Evolutionary conservation across 2,888 invertebrate species (phyloP), one percentile per base, ranked within the genome.

Genomic region (Diarsia mendica): DNA sequence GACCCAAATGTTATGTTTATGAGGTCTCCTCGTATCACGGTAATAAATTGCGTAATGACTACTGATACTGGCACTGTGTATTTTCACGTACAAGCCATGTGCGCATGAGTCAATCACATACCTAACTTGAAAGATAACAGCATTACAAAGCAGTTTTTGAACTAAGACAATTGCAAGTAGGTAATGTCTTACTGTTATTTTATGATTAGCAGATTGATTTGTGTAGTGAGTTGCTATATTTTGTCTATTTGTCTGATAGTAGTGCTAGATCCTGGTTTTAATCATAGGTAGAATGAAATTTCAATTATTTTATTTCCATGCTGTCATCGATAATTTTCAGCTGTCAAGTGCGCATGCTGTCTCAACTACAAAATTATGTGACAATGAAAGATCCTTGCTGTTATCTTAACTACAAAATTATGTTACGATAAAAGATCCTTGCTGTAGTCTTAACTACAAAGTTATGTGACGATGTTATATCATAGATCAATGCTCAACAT

Each of bases 31-130:
- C 23, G 2, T 76, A 63, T 55, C 23, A 1, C 39, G 70, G 10
- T 51, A 39, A 66, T 33, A 61, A 48, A 51, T 79, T n/a, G 39
- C 39, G 28, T 15, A 66, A 72, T 28, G n/a, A 72, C n/a, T 60
- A 48, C 39, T 28, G 48, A 58, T 72, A 72, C 3, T 28, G 48
- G 51, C 66, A 72, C 3, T 67, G 11, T 58, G 44, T 79, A 58
- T 60, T 61, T 66, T 55, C 55, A 76, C 13, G 69, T 70, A 55
- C 44, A 39, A 76, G 28, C 69, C 53, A 83, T 73, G 66, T 80
- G 76, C 58, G 72, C 53, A 13, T 81, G 71, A 79, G 80, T 79
- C 68, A 79, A 75, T 75, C 64, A 66, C 65, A 75, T 75, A 66
- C 51, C 67, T 70, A 77, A 67, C 48, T 71, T 44, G 8, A 71